Conservation (phyloP, 1,140 invertebrate species). For the Dufourea novaeangliae region DNA sequence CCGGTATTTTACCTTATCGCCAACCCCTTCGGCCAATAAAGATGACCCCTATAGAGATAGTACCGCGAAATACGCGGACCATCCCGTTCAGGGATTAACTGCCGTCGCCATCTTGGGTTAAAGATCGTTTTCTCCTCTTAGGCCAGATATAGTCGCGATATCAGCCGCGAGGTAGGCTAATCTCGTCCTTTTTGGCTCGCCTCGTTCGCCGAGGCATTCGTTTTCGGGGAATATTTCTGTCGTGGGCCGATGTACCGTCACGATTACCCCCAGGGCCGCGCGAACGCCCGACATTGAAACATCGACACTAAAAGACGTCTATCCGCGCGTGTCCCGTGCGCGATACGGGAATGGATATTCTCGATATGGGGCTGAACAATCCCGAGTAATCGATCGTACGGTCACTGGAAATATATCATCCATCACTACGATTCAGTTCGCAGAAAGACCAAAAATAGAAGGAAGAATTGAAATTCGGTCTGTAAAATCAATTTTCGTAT, state of each 20-base stretch:
- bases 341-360: not conserved
- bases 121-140: conserved; percentile 64
- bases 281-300: conserved; percentile 8
- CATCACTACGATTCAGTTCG: too few relatives aligned
- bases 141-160: conserved; percentile 56
- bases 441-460: too few relatives aligned
- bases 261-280: conserved; percentile 25
- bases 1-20: conserved; percentile 74
- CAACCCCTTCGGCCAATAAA: conserved; percentile 73
- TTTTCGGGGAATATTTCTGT: conserved; percentile 45
- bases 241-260: conserved; percentile 1
- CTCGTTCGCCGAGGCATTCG: conserved; percentile 1
- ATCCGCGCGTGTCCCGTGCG: not conserved
- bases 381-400: not conserved
- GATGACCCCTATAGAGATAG: conserved; percentile 73
- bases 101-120: conserved; percentile 65
- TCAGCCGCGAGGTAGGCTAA: conserved; percentile 48
- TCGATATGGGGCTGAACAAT: not conserved
- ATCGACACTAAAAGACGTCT: conserved; percentile 1
- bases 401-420: too few relatives aligned
- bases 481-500: too few relatives aligned
- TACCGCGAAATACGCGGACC: conserved; percentile 69
- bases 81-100: conserved; percentile 72
- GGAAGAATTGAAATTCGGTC: too few relatives aligned
- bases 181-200: conserved; percentile 25